Base-by-base conservation (phyloP, 2,113 vertebrate genomes). In the Pygoscelis antarcticus region DNA sequence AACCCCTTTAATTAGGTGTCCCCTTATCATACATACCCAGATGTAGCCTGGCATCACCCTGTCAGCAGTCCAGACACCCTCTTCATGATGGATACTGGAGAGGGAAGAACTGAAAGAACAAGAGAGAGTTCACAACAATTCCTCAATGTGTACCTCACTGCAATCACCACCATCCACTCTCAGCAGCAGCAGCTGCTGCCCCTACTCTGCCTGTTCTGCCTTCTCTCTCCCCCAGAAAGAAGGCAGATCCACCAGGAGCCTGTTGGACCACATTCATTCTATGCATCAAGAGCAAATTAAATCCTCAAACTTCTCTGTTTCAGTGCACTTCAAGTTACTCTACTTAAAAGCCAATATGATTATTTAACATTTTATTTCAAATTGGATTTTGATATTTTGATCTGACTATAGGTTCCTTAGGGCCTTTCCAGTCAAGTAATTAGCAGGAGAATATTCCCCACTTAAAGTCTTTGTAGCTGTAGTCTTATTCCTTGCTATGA, bases 401-500 rank as follows among this genome's bases (percentile, higher is more conserved):
- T 87, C 83, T 65, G 20, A 42, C 76, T 74, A 8, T 16, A 84
- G 25, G 17, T 60, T 95, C 49, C 85, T 78, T 32, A 82, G 44
- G 61, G 74, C 32, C 66, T 76, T 93, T 90, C 54, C 54, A 91
- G 87, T 65, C 32, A 76, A 90, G 30, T 89, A 87, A 95, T 90
- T 94, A 96, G 54, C 89, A 86, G 60, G 54, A 72, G 64, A 77
- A 71, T 54, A 12, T 61, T 47, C 51, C 49, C 81, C 74, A 82
- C 38, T 70, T 87, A 58, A 96, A 94, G 40, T 49, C 93, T 93
- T 97, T 93, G 74, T 97, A 92, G 74, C 15, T 68, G 62, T 54
- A 94, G 78, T 85, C 74, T 89, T 86, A 81, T 80, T 96, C 96
- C 76, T 96, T 86, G 64, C 80, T 96, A 86, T 97, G 97, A 98